Conservation (phyloP, 2,113 vertebrate genomes). For the Cyanistes caeruleus region DNA sequence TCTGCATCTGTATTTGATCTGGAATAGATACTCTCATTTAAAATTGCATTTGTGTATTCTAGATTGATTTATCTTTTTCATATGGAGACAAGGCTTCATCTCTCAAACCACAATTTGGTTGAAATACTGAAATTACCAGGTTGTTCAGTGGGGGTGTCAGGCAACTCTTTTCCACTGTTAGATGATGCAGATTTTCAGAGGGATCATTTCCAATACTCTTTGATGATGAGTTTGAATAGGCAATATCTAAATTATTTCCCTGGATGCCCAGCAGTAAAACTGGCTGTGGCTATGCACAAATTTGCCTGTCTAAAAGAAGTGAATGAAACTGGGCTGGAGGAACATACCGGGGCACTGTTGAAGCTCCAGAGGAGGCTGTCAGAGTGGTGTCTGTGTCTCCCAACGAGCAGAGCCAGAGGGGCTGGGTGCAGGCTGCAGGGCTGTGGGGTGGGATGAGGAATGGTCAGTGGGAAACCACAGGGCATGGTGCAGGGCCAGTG, state of each 20-base stretch:
- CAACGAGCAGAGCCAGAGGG: neutral
- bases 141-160: neutral
- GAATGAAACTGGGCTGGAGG: neutral
- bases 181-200: neutral
- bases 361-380: neutral
- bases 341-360: accelerated
- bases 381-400: neutral
- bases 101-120: neutral
- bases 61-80: conserved; percentile 37
- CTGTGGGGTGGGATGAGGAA: neutral
- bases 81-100: neutral
- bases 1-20: conserved; percentile 39
- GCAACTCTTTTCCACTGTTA: neutral
- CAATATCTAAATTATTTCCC: neutral
- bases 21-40: neutral
- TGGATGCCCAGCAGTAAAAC: neutral
- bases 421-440: accelerated
- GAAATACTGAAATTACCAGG: neutral
- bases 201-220: neutral
- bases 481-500: accelerated
- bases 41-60: conserved; percentile 17
- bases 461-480: conserved; percentile 42
- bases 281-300: neutral
- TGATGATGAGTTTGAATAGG: neutral
- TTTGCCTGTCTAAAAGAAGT: neutral